Conservation (phyloP, 2,888 invertebrate species). For the Drosophila monieri region DNA sequence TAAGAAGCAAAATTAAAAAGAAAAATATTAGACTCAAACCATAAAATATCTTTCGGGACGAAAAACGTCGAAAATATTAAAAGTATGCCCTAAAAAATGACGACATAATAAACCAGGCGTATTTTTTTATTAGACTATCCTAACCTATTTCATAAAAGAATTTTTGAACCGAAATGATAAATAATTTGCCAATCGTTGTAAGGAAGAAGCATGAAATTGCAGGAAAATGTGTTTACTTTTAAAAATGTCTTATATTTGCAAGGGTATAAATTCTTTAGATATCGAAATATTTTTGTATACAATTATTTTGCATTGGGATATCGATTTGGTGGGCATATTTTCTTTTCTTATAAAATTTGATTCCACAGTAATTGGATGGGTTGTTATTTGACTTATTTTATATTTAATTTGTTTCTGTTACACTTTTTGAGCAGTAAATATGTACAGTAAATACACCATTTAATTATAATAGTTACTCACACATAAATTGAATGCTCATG, state of each 20-base stretch:
- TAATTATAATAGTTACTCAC: constrained; percentile 10
- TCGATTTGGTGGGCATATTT: constrained; percentile 31
- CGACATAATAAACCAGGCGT: too few relatives aligned
- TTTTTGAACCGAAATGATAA: too few relatives aligned
- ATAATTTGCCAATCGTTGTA: too few relatives aligned
- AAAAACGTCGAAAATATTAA: too few relatives aligned
- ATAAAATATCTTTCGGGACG: too few relatives aligned
- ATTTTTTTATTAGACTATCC: too few relatives aligned
- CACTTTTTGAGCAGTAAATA: constrained; percentile 15
- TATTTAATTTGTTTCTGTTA: constrained; percentile 1
- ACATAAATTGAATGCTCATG: constrained; percentile 20
- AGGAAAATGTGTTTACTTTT: background rate
- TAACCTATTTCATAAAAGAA: too few relatives aligned
- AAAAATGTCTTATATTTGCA: constrained; percentile 3
- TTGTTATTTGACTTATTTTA: background rate
- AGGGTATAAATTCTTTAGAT: constrained; percentile 1
- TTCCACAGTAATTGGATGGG: background rate
- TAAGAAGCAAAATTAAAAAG: too few relatives aligned
- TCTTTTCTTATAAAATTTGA: constrained; percentile 9
- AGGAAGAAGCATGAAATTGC: too few relatives aligned
- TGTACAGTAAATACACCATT: constrained; percentile 22
- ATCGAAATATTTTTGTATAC: background rate
- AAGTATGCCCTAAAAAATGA: too few relatives aligned
- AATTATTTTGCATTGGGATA: constrained; percentile 8
- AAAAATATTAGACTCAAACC: too few relatives aligned